Base-by-base conservation (phyloP, 2,797 vertebrate species). In the Xenopus petersii region DNA sequence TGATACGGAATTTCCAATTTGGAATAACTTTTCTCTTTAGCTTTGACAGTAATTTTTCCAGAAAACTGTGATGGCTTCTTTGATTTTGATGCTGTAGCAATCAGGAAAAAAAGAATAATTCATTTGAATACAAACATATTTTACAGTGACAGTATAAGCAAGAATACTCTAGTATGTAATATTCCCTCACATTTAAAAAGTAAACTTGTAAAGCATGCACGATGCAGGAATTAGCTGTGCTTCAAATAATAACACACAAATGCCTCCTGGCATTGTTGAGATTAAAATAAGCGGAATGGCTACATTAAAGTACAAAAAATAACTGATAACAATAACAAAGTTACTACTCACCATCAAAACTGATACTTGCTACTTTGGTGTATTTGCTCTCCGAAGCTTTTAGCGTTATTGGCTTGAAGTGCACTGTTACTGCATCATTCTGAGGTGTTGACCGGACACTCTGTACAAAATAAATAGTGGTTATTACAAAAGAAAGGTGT, bases 1-100 rank as follows among this genome's bases (percentile, higher is more conserved):
- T 99, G 97, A 90, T 98, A 99, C 0, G 96, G 96, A 87, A 99
- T 98, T 94, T 99, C 98, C 82, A 99, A 95, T 91, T 99, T 99
- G 82, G 95, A 96, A 81, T 98, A 98, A 86, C 90, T 98, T 87
- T 97, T 98, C 84, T 98, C 97, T 89, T 98, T 98, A 10, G 96
- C 97, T 90, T 98, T 98, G 71, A 99, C 96, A 48, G 95, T 97
- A 89, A 99, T 98, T 94, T 98, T 99, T 76, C 98, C 98, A 90
- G 94, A 94, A 87, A 94, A 94, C 81, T 98, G 98, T 84, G 92
- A 93, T 26, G 93, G 74, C 84, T 92, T 93, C 91, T 93, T 95
- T 70, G 95, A 95, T 91, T 97, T 99, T 84, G 97, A 98, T 80
- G 98, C 98, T 99, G 89, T 51, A 82, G 82, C 11, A 67, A 21